Evolutionary conservation across 35 echinoderm and acorn worm species (phyloP), one percentile per base, ranked within the genome.

Genomic region (Nesometra sesokonis): DNA sequence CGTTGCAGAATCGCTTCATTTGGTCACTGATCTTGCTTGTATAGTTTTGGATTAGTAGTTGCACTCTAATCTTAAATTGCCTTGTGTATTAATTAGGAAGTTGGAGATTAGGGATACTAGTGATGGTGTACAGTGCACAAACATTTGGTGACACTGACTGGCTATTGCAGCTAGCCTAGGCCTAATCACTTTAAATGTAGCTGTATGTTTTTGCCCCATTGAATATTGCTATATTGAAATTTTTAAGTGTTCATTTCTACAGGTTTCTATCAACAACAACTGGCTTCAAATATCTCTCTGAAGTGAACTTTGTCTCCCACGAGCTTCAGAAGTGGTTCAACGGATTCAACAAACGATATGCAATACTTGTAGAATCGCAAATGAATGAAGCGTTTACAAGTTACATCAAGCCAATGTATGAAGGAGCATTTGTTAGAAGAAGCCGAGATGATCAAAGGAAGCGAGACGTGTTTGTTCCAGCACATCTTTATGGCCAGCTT

Each of bases 371-470:
- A 33, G 95, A 97, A 81, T 91, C 91, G 5, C 91, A 97, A 36
- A 93, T 97, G 80, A 97, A 97, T 57, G 95, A 97, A 86, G 89
- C 92, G 0, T 93, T 97, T 83, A 97, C 95, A 0, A 89, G 91
- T 77, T 93, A 93, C 57, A 85, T 91, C 57, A 87, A 87, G 27
- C 95, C 89, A 3, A 38, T 84, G 29, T 34, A 78, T 29, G 91
- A 89, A 43, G 91, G 91, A 33, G 86, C 87, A 35, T 90, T 91
- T 31, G 81, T 88, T 17, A 76, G 92, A 32, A 81, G 95, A 35
- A 91, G 89, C 0, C 83, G 86, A 35, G 90, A 97, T 29, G 91
- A 97, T 35, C 85, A 77, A 47, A 87, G 88, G 34, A 86, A 87
- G 38, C 82, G 84, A 35, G 95, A 97, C 36, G 92, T 97, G 27